Percentiles rank a stretch among this genome's conserved stretches.
phyloP scores from a whole-genome alignment of 2,888 invertebrate genomes.

The Cyclophora albipunctata region DNA sequence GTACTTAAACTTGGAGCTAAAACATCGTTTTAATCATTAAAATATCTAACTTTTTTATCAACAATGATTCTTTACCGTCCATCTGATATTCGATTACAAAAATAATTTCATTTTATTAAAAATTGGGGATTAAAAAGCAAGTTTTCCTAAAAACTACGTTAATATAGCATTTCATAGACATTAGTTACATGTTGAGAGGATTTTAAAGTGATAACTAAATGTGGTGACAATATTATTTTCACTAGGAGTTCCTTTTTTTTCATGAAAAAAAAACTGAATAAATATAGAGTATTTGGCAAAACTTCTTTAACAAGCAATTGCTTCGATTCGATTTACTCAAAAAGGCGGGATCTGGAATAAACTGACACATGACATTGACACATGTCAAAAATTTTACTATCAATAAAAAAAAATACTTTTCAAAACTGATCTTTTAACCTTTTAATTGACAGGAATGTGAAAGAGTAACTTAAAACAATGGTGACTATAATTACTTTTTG shows the following conservation, averaged over 20 bases:
- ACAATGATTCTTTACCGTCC: constrained; percentile 34
- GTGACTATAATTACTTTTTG: too few relatives aligned
- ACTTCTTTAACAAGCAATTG: too few relatives aligned
- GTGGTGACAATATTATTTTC: too few relatives aligned
- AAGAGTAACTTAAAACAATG: background rate
- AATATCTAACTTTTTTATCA: constrained; percentile 55
- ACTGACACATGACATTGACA: too few relatives aligned
- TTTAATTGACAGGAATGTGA: background rate
- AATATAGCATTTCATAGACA: constrained; percentile 12
- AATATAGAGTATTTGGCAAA: too few relatives aligned
- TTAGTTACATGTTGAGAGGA: constrained; percentile 5
- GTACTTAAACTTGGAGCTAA: constrained; percentile 67
- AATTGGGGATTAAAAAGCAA: constrained; percentile 30
- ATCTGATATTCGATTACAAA: constrained; percentile 54
- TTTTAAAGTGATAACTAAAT: background rate
- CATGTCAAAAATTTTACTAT: too few relatives aligned
- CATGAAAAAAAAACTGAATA: too few relatives aligned
- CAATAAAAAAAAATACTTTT: too few relatives aligned
- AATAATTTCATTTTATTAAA: constrained; percentile 51
- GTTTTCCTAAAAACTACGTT: constrained; percentile 10
- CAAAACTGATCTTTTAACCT: too few relatives aligned
- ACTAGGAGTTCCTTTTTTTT: too few relatives aligned
- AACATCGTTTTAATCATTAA: constrained; percentile 54
- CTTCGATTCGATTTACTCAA: too few relatives aligned
- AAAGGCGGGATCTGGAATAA: too few relatives aligned